Evolutionary conservation across 2,888 invertebrate species (phyloP), one percentile per base, ranked within the genome.

Genomic region (Julus scandinavius): DNA sequence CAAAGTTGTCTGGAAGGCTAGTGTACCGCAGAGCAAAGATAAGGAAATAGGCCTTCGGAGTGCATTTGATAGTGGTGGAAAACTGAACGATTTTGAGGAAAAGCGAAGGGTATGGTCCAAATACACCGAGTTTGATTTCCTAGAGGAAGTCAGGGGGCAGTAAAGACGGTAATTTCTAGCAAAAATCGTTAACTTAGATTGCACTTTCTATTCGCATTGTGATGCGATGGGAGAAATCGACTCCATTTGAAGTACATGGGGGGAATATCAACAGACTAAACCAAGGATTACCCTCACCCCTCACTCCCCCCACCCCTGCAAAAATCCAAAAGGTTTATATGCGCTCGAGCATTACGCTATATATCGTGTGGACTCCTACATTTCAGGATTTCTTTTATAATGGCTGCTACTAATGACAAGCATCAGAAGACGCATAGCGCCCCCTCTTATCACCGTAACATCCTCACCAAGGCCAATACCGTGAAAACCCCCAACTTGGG

Each of bases 1-100:
- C 54, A 54, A 54, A 54, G 54, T 54, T 54, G 54, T 54, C 54
- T 54, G 54, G 54, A 54, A 54, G 54, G 54, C 54, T 54, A 54
- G 54, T 54, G 54, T 54, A 54, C 54, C 54, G 54, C 54, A 54
- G 54, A 54, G 54, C 54, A 15, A 17, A 54, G 54, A 54, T 54
- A 54, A 54, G 54, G 54, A 54, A 54, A 54, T 54, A 17, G 54
- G 54, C 54, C 15, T 54, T 54, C 54, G 17, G 54, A 54, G 54
- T 54, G 54, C 54, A 54, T 54, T 54, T 54, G 54, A 54, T 54
- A 54, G 54, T 17, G 13, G 13, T 17, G 11, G 54, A 54, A 54
- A 54, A 54, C 54, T 54, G 54, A 54, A 54, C 54, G 54, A 54
- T 11, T 54, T 54, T 54, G 54, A 15, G 54, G 54, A 54, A 54